Base-by-base conservation (phyloP, 2,888 invertebrate species). In the Rhodophaea formosa region DNA sequence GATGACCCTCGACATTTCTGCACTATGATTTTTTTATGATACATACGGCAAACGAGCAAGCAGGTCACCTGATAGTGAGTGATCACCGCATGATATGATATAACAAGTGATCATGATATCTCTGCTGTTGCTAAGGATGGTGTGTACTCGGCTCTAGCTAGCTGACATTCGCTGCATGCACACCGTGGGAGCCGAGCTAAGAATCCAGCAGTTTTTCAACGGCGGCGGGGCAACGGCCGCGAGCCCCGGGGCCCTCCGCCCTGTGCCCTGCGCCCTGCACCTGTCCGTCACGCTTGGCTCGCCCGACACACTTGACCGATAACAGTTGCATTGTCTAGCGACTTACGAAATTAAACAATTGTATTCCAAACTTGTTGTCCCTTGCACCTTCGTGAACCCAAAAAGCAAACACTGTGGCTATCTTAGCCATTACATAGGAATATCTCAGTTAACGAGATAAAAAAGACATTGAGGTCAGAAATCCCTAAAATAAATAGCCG, bases 271-370 rank as follows among this genome's bases (percentile, higher is more conserved):
- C 64, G 68, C 63, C 66, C 68, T 69, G 69, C 74, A 74, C 73
- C 81, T 77, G 79, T 62, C 71, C 63, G 73, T 71, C 67, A 70
- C 72, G 75, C 68, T 66, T 61, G 59, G 68, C 59, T 23, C 58
- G 63, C 61, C 62, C 62, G 56, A 46, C 53, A 16, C 51, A 45
- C 59, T 59, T 63, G 63, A 65, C 68, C 63, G 68, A 61, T 58
- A 62, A 56, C 58, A 46, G 32, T 44, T 16, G 16, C 55, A 14
- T 45, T 55, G 17, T 23, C 14, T 23, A 39, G 39, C n/a, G 39
- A 12, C 12, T 39, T 39, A 10, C 12, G 39, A n/a, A 39, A 39
- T 39, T 39, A 23, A 23, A 23, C 5, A 23, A 5, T 23, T 23
- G 5, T 23, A 23, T 23, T 23, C 23, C 23, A 23, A 23, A 5